phyloP scores from a whole-genome alignment of 2,797 vertebrate species.

The Okamejei kenojei region DNA sequence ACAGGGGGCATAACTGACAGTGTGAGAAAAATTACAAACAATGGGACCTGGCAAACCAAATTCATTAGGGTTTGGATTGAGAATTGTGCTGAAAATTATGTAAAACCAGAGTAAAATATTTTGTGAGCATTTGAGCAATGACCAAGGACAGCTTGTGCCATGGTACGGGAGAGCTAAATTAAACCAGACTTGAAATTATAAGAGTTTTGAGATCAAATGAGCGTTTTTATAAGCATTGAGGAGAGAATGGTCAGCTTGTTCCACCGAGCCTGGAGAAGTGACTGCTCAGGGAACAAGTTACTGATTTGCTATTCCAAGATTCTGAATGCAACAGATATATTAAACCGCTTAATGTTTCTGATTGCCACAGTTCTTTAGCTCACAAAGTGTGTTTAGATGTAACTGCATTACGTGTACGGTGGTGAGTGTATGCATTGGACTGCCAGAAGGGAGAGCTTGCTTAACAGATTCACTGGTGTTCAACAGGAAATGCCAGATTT shows the following conservation, averaged over 20 bases:
- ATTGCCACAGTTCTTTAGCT: neutral
- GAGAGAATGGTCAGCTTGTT: neutral
- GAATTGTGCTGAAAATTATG: neutral
- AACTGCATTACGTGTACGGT: neutral
- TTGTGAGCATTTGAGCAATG: too few relatives aligned
- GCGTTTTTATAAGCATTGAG: neutral
- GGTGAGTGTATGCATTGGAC: neutral
- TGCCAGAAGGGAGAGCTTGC: neutral
- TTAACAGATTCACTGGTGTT: too few relatives aligned
- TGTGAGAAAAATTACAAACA: neutral
- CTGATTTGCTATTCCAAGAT: neutral
- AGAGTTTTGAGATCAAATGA: neutral
- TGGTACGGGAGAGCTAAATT: neutral
- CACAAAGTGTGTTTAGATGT: neutral
- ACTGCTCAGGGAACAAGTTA: neutral
- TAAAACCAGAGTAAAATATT: too few relatives aligned
- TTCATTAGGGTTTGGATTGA: neutral
- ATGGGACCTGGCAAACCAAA: neutral
- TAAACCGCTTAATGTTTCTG: neutral
- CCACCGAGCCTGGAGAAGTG: neutral
- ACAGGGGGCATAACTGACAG: neutral
- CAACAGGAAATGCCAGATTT: too few relatives aligned
- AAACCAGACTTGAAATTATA: neutral
- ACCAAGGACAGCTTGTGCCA: too few relatives aligned
- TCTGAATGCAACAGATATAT: neutral